Base-by-base conservation (phyloP, 1,140 invertebrate species). In the Drosophila subobscura region DNA sequence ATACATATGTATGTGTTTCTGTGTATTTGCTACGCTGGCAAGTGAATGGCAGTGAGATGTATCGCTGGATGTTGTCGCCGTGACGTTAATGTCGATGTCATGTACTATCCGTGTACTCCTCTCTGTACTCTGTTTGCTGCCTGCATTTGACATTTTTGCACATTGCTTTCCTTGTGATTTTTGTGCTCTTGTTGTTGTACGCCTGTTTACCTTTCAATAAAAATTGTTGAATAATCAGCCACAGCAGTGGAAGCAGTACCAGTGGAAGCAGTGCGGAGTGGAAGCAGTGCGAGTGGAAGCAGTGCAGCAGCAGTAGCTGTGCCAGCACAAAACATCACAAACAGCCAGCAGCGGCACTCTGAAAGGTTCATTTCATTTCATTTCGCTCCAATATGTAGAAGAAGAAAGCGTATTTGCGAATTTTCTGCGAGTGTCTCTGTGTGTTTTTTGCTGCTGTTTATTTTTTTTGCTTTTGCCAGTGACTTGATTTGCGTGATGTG, bases 401-500 rank as follows among this genome's bases (percentile, higher is more conserved):
- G 81, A 85, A 85, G 83, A 86, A 86, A 86, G 83, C 68, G 77
- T 88, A 81, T 66, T 66, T 88, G 81, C 83, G 68, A 85, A 75
- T 81, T 70, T 79, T 72, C 52, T 70, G 57, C 68, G 8, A 33
- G 25, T 27, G 25, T 6, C 0, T 27, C 5, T 51, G 14, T 20
- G 4, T 55, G 52, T 8, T 7, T 12, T 52, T 14, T 37, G 16
- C 1, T 20, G 16, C 16, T 20, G n/a, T n/a, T 20, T 20, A 20
- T 20, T 20, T 20, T 47, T 46, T 33, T 42, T 25, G 67, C 50
- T 72, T 60, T 53, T 14, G 12, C 33, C 20, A 12, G 14, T 33
- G 80, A 67, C 81, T 85, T 81, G 83, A 86, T 86, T 86, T 86
- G 81, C 81, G 81, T 86, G 81, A 86, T 86, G 83, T 86, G 81